phyloP scores from a whole-genome alignment of 1,140 invertebrate genomes.

The Aphis craccivora region DNA sequence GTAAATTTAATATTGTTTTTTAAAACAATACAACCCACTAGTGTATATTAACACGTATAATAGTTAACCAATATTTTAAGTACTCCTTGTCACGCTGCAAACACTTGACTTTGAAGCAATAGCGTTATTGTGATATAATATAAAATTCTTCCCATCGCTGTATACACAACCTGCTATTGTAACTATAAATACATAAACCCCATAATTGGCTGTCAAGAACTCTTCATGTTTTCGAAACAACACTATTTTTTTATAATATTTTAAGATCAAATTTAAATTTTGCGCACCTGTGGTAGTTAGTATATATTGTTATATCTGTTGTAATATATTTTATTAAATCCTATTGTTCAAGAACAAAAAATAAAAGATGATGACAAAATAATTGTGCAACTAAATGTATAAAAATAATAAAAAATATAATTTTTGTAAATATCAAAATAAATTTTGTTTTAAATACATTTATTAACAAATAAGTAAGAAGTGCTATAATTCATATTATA shows the following conservation, averaged over 20 bases:
- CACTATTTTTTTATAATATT: not conserved
- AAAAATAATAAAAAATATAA: no score
- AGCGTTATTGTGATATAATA: not conserved
- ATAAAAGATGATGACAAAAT: not conserved
- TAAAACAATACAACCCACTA: not conserved
- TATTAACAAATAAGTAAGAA: not conserved
- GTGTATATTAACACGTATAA: not conserved
- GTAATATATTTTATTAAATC: no score
- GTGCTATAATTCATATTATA: not conserved
- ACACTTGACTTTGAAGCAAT: conserved; percentile 13
- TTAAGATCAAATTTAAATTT: not conserved
- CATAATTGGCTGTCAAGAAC: not conserved
- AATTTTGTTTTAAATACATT: not conserved
- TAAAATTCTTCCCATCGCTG: not conserved
- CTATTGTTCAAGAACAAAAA: not conserved
- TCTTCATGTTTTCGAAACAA: not conserved
- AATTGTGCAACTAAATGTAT: not conserved
- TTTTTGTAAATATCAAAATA: not conserved
- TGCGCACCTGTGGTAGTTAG: no score
- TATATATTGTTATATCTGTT: not conserved
- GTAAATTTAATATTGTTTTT: not conserved
- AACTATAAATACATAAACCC: conserved; percentile 19
- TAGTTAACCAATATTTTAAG: conserved; percentile 1
- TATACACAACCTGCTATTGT: not conserved
- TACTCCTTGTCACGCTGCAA: not conserved